phyloP scores from a whole-genome alignment of 1,140 invertebrate genomes.

The Drosophila paulistorum region DNA sequence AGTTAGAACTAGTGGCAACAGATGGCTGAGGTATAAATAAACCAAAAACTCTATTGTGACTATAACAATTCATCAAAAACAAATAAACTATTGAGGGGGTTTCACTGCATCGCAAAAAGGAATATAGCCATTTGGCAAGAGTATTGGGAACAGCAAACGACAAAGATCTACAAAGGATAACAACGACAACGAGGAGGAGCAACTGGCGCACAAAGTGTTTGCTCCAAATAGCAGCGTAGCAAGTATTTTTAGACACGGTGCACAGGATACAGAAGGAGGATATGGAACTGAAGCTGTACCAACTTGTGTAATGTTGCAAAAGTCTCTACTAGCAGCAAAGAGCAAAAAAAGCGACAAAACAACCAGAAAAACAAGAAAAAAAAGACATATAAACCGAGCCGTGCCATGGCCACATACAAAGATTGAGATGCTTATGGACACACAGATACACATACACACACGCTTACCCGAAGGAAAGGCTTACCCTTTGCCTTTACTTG shows the following conservation, averaged over 20 bases:
- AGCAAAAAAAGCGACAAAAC: slow-evolving; percentile 34
- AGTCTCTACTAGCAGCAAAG: slow-evolving; percentile 31
- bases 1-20: no score
- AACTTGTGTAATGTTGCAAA: slow-evolving; percentile 14
- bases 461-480: neutral
- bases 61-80: neutral
- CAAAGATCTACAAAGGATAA: slow-evolving; percentile 49
- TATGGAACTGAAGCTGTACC: slow-evolving; percentile 43
- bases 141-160: slow-evolving; percentile 3
- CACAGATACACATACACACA: neutral
- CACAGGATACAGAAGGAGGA: slow-evolving; percentile 55
- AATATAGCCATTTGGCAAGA: slow-evolving; percentile 11
- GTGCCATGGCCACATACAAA: slow-evolving; percentile 34
- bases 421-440: slow-evolving; percentile 57
- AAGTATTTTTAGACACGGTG: slow-evolving; percentile 69
- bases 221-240: slow-evolving; percentile 63
- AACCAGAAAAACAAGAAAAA: no score
- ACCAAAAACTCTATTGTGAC: neutral
- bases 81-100: neutral
- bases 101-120: slow-evolving; percentile 14
- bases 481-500: neutral
- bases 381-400: slow-evolving; percentile 25
- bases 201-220: slow-evolving; percentile 23
- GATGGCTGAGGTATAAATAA: neutral
- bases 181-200: slow-evolving; percentile 21